These are phyloP conservation scores for Scolopax bukidnonensis DNA, from an alignment of 2,797 vertebrate species.

Conservation along the genomic window DNA sequence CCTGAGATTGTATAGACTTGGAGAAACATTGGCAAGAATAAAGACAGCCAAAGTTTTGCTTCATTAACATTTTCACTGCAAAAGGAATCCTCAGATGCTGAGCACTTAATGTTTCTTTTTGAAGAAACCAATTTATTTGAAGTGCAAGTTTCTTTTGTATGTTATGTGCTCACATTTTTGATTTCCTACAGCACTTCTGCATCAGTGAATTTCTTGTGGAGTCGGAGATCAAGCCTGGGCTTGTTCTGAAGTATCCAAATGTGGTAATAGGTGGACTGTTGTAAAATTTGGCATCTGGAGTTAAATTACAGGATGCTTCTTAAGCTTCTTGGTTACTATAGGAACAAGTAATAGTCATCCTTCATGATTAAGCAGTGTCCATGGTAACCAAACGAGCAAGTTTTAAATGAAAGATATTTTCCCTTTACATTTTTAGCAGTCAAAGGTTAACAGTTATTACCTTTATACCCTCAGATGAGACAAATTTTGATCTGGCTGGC, in stretches of 20 bases:
- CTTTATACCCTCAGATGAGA: neutral
- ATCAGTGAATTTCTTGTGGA: neutral
- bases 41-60: neutral
- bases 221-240: conserved; percentile 35
- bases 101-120: conserved; percentile 57
- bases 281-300: conserved; percentile 75
- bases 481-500: neutral
- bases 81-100: conserved; percentile 48
- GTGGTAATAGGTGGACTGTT: conserved; percentile 65
- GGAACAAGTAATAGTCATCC: conserved; percentile 81
- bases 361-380: conserved; percentile 82
- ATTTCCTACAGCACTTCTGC: conserved; percentile 32
- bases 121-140: conserved; percentile 61
- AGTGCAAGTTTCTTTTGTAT: conserved; percentile 42
- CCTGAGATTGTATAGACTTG: neutral
- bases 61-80: conserved; percentile 50
- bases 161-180: conserved; percentile 8
- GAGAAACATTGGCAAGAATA: neutral
- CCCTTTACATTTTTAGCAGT: conserved; percentile 71
- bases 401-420: conserved; percentile 78
- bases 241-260: conserved; percentile 62
- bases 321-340: conserved; percentile 77
- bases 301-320: conserved; percentile 80
- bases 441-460: conserved; percentile 74
- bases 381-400: conserved; percentile 78